Conservation (phyloP, 2,888 invertebrate species). For the Caenorhabditis sulstoni region DNA sequence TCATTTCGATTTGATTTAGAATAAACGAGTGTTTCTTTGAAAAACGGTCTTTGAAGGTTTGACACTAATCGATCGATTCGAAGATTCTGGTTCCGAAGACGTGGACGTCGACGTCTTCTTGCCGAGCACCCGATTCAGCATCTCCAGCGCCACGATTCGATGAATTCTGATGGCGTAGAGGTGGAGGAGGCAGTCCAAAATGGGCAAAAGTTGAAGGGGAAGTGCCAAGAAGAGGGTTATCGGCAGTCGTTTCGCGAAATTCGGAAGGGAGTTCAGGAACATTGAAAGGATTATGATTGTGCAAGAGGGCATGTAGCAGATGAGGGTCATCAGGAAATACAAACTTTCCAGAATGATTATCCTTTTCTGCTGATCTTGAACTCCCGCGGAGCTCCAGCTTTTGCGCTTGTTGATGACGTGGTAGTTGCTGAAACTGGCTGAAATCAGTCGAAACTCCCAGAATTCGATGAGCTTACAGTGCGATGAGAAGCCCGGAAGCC, state of each 20-base stretch:
- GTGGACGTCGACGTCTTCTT: neutral
- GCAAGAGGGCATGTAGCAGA: neutral
- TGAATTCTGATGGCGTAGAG: neutral
- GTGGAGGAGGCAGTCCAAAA: slow-evolving; percentile 8
- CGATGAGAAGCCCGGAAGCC: neutral
- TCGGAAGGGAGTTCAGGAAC: neutral
- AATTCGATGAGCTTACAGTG: neutral
- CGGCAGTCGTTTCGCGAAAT: neutral
- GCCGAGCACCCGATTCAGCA: neutral
- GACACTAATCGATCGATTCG: too few relatives aligned
- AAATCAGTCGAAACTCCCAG: neutral
- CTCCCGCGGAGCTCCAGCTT: neutral
- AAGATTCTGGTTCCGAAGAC: neutral
- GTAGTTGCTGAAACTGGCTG: slow-evolving; percentile 6
- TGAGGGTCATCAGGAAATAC: slow-evolving; percentile 9
- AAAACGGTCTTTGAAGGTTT: too few relatives aligned
- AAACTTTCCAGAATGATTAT: neutral
- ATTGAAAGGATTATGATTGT: neutral
- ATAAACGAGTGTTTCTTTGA: too few relatives aligned
- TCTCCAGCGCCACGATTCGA: neutral
- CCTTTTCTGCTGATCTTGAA: slow-evolving; percentile 1
- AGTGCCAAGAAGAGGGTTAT: neutral
- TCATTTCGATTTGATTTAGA: too few relatives aligned
- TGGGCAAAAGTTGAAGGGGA: slow-evolving; percentile 7
- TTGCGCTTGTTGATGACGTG: neutral